Evolutionary conservation across 1,140 invertebrate genomes (phyloP).

Genomic region (Lepidostoma basale): DNA sequence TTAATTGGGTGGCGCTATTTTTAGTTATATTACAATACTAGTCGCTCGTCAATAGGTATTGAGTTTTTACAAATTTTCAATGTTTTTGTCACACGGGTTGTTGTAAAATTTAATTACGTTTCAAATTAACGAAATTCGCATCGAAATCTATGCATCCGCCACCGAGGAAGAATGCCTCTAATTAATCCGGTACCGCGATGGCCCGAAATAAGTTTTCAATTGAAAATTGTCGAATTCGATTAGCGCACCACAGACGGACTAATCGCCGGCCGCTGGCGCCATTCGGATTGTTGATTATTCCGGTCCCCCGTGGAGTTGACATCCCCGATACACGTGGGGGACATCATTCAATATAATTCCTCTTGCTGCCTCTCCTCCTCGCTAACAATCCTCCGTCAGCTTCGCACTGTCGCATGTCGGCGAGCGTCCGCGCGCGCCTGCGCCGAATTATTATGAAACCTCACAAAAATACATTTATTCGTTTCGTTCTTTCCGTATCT

Average conservation of each 20-base stretch:
- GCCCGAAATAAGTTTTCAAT: not conserved
- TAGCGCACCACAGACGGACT: constrained; percentile 3
- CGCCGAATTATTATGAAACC: no score
- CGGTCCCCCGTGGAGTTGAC: not conserved
- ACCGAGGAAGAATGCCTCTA: not conserved
- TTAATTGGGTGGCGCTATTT: no score
- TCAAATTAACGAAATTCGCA: no score
- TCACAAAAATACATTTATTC: no score
- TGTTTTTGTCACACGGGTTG: not conserved
- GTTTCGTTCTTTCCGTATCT: no score
- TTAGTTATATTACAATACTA: not conserved
- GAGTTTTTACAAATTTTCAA: not conserved
- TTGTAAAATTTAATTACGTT: not conserved
- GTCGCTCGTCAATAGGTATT: not conserved
- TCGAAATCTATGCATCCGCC: not conserved
- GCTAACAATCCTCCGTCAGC: no score
- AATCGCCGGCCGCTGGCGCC: not conserved
- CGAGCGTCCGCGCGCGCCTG: no score
- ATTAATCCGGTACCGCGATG: not conserved
- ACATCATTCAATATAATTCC: not conserved
- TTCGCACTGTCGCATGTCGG: no score
- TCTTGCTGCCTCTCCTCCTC: no score
- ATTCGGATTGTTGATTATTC: not conserved
- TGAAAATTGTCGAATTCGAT: constrained; percentile 23
- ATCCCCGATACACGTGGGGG: not conserved